Evolutionary conservation across 2,888 invertebrate genomes (phyloP).

Genomic region (Odontocolon sp.): DNA sequence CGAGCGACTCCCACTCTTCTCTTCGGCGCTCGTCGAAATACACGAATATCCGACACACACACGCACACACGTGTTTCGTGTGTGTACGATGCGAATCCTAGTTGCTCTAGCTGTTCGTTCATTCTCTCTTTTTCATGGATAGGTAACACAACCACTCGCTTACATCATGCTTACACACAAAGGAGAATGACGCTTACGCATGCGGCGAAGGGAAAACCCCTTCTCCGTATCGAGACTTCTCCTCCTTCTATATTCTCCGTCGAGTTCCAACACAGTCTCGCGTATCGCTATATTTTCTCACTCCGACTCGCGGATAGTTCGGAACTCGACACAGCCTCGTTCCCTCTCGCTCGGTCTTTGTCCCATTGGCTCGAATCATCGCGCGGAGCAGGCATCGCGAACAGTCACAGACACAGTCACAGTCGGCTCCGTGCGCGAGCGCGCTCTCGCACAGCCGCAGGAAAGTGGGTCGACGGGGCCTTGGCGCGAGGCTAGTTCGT

Average conservation of each 20-base stretch:
- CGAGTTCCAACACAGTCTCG: too few relatives aligned
- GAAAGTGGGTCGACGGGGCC: constrained; percentile 80
- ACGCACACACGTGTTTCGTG: constrained; percentile 6
- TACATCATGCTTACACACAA: neutral
- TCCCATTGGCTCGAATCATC: constrained; percentile 50
- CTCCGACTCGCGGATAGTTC: too few relatives aligned
- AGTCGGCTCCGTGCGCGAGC: constrained; percentile 13
- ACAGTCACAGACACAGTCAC: neutral
- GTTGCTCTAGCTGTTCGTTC: constrained; percentile 64
- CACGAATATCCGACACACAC: neutral
- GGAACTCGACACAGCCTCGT: too few relatives aligned
- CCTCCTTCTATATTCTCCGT: too few relatives aligned
- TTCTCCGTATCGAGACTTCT: neutral
- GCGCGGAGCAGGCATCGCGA: constrained; percentile 21
- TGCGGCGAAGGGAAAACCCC: constrained; percentile 15
- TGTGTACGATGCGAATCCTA: neutral
- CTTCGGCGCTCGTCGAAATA: neutral
- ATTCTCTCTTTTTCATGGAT: constrained; percentile 55
- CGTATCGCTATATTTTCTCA: constrained; percentile 45
- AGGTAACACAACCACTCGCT: constrained; percentile 34
- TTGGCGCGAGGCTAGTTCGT: constrained; percentile 84
- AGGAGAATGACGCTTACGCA: constrained; percentile 6
- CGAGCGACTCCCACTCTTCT: constrained; percentile 12
- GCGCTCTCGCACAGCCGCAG: constrained; percentile 57
- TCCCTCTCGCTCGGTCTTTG: constrained; percentile 58